Base-by-base conservation (phyloP, 2,888 invertebrate species). In the Pheosia tremula region DNA sequence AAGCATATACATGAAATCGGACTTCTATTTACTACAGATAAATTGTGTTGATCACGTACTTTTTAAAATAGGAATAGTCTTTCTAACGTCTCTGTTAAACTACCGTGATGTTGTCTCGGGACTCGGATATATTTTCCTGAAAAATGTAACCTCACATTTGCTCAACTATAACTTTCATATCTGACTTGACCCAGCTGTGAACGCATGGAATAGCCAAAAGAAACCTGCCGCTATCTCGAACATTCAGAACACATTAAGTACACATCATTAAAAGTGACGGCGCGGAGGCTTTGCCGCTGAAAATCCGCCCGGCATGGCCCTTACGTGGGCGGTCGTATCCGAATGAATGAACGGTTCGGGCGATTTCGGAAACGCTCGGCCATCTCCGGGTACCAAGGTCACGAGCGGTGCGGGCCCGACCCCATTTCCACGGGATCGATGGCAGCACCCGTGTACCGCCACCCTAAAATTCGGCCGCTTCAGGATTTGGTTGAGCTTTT, bases 401-500 rank as follows among this genome's bases (percentile, higher is more conserved):
- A 84, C 75, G 77, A 74, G 80, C 71, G 68, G 77, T 78, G 83
- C 81, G 82, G 68, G 79, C 67, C 75, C 86, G 91, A 87, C 90
- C 87, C 86, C 89, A 81, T 89, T 92, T 89, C 86, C 85, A 84
- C 82, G 81, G 80, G 90, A 93, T 94, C 94, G 93, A 94, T 94
- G 93, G 90, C 87, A 85, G 86, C 88, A 83, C 85, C 84, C 80
- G 79, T 83, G 80, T 81, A 81, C 68, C 58, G 55, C 85, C 85
- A 82, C 87, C 87, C 86, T 72, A 74, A 81, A 83, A 82, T 82
- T 84, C 80, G 80, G 84, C 82, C 81, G 85, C 82, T 84, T 81
- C 81, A 64, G 79, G 78, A 79, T 83, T 81, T 80, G 80, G 77
- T 77, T 81, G 84, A 83, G 83, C 80, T 88, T 92, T 91, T 93